Evolutionary conservation across 2,888 invertebrate genomes (phyloP).

Genomic region (Eupithecia exiguata): DNA sequence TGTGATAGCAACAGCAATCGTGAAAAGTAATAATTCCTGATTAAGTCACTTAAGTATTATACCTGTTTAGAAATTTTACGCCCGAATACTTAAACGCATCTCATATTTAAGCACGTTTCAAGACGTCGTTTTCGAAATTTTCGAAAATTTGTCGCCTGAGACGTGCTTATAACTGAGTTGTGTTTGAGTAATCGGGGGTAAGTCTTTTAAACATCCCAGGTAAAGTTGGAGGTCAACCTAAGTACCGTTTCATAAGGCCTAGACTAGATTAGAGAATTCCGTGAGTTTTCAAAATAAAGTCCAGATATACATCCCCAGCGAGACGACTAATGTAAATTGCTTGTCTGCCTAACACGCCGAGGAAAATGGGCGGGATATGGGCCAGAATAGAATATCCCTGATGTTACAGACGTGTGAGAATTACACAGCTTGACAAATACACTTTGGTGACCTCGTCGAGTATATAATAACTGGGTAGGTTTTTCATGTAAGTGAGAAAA

Average conservation of each 20-base stretch:
- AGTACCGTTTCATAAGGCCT: background rate
- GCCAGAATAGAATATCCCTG: background rate
- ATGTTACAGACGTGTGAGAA: conserved; percentile 14
- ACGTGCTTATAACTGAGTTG: no score
- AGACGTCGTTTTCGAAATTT: no score
- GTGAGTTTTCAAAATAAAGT: background rate
- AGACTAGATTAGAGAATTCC: background rate
- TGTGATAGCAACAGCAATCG: background rate
- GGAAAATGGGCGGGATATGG: conserved; percentile 9
- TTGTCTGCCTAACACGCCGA: conserved; percentile 29
- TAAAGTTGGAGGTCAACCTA: background rate
- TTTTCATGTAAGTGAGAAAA: background rate
- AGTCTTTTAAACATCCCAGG: background rate
- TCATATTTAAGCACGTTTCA: no score
- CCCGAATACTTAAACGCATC: no score
- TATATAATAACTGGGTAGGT: background rate
- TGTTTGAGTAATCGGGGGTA: no score
- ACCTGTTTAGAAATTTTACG: no score
- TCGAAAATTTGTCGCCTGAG: no score
- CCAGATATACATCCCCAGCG: background rate
- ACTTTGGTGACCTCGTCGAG: background rate
- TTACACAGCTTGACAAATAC: conserved; percentile 3
- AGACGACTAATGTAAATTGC: conserved; percentile 34
- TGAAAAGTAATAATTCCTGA: background rate
- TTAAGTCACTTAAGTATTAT: background rate